phyloP scores from a whole-genome alignment of 2,797 vertebrate genomes.

The Eulemur albifrons region DNA sequence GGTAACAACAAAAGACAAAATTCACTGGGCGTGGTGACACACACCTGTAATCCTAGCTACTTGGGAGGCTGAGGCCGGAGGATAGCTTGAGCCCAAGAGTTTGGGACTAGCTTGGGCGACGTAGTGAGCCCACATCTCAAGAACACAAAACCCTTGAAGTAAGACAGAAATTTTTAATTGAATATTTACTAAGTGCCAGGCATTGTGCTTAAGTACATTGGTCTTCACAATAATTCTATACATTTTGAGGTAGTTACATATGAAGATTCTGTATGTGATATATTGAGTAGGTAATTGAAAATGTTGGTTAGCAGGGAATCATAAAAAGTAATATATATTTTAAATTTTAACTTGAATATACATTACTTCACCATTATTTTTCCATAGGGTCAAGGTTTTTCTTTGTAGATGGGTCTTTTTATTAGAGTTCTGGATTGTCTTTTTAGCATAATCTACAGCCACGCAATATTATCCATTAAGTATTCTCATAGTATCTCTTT shows the following conservation, averaged over 20 bases:
- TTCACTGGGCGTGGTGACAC: not conserved
- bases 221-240: not conserved
- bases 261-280: not conserved
- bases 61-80: not conserved
- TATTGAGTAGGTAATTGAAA: constrained; percentile 6
- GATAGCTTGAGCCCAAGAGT: not conserved
- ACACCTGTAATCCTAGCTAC: not conserved
- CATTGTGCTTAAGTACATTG: not conserved
- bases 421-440: not conserved
- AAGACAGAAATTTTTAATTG: not conserved
- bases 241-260: not conserved
- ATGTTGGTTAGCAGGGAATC: not conserved
- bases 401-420: not conserved
- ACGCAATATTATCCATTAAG: not conserved
- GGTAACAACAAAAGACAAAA: not conserved
- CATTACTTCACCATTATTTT: not conserved
- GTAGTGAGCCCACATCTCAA: not conserved
- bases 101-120: not conserved
- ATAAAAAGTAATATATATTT: not conserved
- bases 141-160: not conserved
- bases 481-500: not conserved
- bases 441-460: not conserved
- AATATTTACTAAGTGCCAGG: constrained; percentile 9
- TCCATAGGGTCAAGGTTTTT: not conserved
- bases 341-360: not conserved